phyloP scores from a whole-genome alignment of 2,888 invertebrate species.

The Arctia plantaginis region DNA sequence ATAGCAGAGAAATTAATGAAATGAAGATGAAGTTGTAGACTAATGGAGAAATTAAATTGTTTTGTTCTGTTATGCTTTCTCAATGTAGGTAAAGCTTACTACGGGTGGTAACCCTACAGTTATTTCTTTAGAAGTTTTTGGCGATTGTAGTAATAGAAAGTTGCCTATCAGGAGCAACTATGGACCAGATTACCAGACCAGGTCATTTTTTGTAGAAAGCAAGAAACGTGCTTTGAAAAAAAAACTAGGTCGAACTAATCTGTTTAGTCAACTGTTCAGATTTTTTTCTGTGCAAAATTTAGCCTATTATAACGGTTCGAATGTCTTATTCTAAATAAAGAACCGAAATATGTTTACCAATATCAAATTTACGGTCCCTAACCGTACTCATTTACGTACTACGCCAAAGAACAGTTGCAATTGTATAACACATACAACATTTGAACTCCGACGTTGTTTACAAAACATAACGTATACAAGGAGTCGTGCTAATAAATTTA shows the following conservation, averaged over 20 bases:
- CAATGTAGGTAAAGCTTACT: background rate
- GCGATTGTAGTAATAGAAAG: slow-evolving; percentile 59
- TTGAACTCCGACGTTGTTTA: background rate
- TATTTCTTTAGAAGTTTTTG: slow-evolving; percentile 42
- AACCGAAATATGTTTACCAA: background rate
- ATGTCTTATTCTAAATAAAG: slow-evolving; percentile 4
- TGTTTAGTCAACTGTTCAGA: slow-evolving; percentile 13
- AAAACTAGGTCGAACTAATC: slow-evolving; percentile 49
- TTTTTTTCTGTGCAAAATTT: slow-evolving; percentile 11
- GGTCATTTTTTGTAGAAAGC: slow-evolving; percentile 73
- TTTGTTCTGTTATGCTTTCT: background rate
- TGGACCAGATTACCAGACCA: slow-evolving; percentile 61
- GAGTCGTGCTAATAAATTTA: background rate
- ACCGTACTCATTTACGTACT: background rate
- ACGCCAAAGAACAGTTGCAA: background rate
- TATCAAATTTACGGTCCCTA: background rate
- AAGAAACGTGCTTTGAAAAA: slow-evolving; percentile 62
- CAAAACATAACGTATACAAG: background rate
- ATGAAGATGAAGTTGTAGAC: background rate
- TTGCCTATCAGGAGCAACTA: slow-evolving; percentile 53
- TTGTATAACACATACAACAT: background rate
- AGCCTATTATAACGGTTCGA: slow-evolving; percentile 1
- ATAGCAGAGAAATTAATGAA: background rate
- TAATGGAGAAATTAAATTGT: too few species aligned
- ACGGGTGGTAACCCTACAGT: slow-evolving; percentile 29